A percentile compares a stretch with the other conserved stretches of the same genome.
These are phyloP conservation scores for Macroteleia sp. DNA, from an alignment of 2,888 invertebrate genomes.

Conservation along the genomic window DNA sequence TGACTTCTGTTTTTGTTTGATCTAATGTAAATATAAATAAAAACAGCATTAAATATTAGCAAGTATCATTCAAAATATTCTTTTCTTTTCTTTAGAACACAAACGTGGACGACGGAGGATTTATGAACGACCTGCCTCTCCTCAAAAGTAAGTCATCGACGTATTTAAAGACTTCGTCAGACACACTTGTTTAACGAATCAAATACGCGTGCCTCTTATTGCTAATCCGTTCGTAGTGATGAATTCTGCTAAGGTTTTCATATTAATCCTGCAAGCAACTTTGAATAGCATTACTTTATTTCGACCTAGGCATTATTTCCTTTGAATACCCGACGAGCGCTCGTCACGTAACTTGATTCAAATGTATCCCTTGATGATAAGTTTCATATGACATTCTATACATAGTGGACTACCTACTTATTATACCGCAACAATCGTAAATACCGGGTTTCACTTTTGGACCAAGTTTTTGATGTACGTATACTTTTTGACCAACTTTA, in stretches of 20 bases:
- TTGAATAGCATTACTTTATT: conserved; percentile 33
- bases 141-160: conserved; percentile 92
- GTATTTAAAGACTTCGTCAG: background rate
- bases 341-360: conserved; percentile 57
- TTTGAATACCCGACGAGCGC: conserved; percentile 10
- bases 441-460: conserved; percentile 60
- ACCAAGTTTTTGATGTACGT: conserved; percentile 13
- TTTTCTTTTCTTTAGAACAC: conserved; percentile 87
- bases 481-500: background rate
- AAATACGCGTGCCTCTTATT: background rate
- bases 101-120: conserved; percentile 94
- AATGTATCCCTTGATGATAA: conserved; percentile 47
- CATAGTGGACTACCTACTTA: conserved; percentile 74
- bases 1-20: no score
- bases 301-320: conserved; percentile 23
- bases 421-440: conserved; percentile 75
- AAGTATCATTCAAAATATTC: no score
- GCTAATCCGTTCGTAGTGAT: conserved; percentile 18
- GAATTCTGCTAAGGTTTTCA: conserved; percentile 16
- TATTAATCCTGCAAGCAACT: background rate
- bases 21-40: no score
- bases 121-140: conserved; percentile 95
- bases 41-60: no score
- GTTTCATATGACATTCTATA: conserved; percentile 66
- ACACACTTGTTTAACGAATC: conserved; percentile 14